These are phyloP conservation scores for fruit fly (Drosophila melanogaster) DNA, from an alignment of 1,140 invertebrate species.

Conservation along the genomic window Release_6_plus_ISO1_MT NT_037436.4:21058501-21059000, in stretches of 20 bases:
- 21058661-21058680: conserved; percentile 48
- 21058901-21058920: conserved; percentile 35
- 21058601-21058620: conserved; percentile 39
- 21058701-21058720: conserved; percentile 22
- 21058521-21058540: background rate
- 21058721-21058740: conserved; percentile 1
- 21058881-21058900: conserved; percentile 7
- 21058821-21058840: conserved; percentile 51
- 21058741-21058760: conserved; percentile 6
- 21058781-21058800: conserved; percentile 5
- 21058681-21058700: conserved; percentile 40
- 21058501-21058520: background rate
- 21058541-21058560: background rate
- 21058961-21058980: conserved; percentile 29
- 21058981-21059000: conserved; percentile 52
- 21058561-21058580: background rate
- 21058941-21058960: conserved; percentile 25
- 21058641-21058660: conserved; percentile 33
- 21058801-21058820: conserved; percentile 16
- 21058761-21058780: conserved; percentile 16
- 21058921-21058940: conserved; percentile 26
- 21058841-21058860: conserved; percentile 71
- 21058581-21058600: conserved; percentile 32
- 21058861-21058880: conserved; percentile 34
- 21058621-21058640: conserved; percentile 20